Conservation (phyloP, 2,113 vertebrate species). For the Myotis lucifugus region DNA sequence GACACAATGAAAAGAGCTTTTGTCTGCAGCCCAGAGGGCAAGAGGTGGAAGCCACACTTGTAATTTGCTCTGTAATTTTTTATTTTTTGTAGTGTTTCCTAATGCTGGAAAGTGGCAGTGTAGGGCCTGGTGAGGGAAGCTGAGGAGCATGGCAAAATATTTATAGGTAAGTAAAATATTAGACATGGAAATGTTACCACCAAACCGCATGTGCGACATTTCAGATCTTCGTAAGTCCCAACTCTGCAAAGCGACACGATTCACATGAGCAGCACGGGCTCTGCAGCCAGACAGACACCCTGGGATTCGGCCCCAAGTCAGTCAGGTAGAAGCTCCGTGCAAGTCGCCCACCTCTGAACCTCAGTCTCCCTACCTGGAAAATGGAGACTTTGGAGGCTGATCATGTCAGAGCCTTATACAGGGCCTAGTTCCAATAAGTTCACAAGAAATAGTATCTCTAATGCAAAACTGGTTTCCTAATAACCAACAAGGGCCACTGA, state of each 20-base stretch:
- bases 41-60: slow-evolving; percentile 49
- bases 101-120: neutral
- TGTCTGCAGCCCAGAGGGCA: slow-evolving; percentile 59
- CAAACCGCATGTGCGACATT: neutral
- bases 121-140: neutral
- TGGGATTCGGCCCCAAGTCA: neutral
- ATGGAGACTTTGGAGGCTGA: neutral
- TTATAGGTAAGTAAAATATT: slow-evolving; percentile 14
- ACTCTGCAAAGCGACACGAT: neutral
- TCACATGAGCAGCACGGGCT: neutral
- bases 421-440: neutral
- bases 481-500: neutral
- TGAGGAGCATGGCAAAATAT: neutral
- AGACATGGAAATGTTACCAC: neutral
- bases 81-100: slow-evolving; percentile 31
- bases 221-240: neutral
- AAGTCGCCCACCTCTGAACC: neutral
- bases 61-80: slow-evolving; percentile 43
- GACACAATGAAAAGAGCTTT: slow-evolving; percentile 74
- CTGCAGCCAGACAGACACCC: neutral
- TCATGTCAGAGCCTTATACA: neutral
- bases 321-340: neutral
- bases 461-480: neutral
- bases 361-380: neutral
- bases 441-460: neutral